Conservation (phyloP, 1,140 invertebrate genomes). For the Hydropsyche tenuis region DNA sequence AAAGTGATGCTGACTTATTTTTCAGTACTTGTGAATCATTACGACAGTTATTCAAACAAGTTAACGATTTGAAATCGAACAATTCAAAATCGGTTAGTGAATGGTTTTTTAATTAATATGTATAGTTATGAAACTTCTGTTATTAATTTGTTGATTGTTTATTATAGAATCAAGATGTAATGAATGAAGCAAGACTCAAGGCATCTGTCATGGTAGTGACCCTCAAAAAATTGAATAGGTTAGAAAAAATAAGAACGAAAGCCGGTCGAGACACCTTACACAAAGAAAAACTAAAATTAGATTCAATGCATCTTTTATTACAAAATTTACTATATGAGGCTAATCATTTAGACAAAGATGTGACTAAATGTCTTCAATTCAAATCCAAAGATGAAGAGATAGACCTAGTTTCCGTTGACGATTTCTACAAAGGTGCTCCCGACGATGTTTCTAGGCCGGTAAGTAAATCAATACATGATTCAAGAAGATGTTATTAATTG, state of each 20-base stretch:
- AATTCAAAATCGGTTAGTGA: constrained; percentile 53
- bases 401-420: constrained; percentile 82
- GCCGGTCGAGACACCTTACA: constrained; percentile 78
- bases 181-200: constrained; percentile 71
- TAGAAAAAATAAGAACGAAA: constrained; percentile 87
- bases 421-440: constrained; percentile 87
- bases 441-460: constrained; percentile 73
- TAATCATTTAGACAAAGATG: constrained; percentile 92
- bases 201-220: constrained; percentile 77
- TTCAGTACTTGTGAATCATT: constrained; percentile 73
- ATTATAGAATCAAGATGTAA: constrained; percentile 66
- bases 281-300: constrained; percentile 84
- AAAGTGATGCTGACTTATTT: constrained; percentile 73
- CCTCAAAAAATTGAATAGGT: constrained; percentile 88
- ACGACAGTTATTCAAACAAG: constrained; percentile 68
- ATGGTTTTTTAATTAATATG: constrained; percentile 23
- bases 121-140: not conserved
- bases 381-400: constrained; percentile 95
- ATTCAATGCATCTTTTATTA: constrained; percentile 86
- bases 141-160: not conserved
- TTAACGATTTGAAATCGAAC: constrained; percentile 68
- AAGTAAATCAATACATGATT: constrained; percentile 51
- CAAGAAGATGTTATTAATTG: constrained; percentile 1
- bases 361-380: constrained; percentile 91
- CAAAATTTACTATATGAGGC: constrained; percentile 97